Evolutionary conservation across 2,888 invertebrate genomes (phyloP), one percentile per base, ranked within the genome.

Genomic region (Drosophila prostipennis): DNA sequence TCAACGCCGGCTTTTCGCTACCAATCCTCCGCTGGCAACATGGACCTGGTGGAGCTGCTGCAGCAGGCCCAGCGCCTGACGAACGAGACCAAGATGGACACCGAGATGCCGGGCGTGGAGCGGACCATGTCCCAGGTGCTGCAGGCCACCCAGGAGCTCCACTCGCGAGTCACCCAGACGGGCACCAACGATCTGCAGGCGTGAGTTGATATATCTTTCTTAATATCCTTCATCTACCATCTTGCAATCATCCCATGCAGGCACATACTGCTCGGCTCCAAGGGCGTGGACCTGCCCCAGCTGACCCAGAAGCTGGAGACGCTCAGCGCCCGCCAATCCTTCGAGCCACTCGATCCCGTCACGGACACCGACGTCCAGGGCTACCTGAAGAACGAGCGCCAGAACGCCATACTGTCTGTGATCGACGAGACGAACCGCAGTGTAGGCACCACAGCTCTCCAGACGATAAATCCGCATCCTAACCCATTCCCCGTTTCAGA

Each of bases 251-350:
- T 26, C 26, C 26, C 6, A 42, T 19, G 2, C 91, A 98, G 98
- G 0, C 97, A 98, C 82, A 94, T 98, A 43, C 92, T 99, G 59
- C 94, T 99, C 78, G 98, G 98, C 0, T 96, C 98, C 0, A 96
- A 96, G 92, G 98, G 98, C 5, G 96, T 98, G 78, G 98, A 98
- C 92, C 93, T 99, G 52, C 97, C 98, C n/a, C 96, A 96, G 92
- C 96, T 98, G 78, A 96, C 97, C 5, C 97, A 98, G 87, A 98
- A 98, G 89, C 93, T 99, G 32, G 98, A 98, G 91, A 95, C 96
- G 0, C 93, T 99, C 2, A 98, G 96, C 90, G 95, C 97, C 7
- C 95, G 97, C 70, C 94, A 95, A 58, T 96, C 96, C n/a, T 96
- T 97, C 85, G 96, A 97, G 91, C 96, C 98, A 0, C 93, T 98